Base-by-base conservation (phyloP, 2,888 invertebrate genomes). In the Noctua janthe region DNA sequence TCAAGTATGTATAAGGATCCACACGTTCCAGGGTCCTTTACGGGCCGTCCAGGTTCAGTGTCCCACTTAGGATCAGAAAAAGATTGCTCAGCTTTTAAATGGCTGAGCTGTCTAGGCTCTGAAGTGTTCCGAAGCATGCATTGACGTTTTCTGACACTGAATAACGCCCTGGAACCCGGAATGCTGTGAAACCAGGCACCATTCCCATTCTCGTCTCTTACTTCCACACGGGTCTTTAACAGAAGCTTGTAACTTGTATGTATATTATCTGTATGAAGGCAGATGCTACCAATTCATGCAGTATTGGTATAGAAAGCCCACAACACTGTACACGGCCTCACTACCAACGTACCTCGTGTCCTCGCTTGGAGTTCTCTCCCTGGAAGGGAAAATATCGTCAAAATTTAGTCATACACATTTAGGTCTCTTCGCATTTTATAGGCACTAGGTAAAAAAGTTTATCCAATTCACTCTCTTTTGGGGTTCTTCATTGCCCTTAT, bases 281-380 rank as follows among this genome's bases (percentile, higher is more conserved):
- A 66, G 54, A 80, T 88, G 88, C 88, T 71, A 88, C 80, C 84
- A 88, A 87, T 87, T 85, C 89, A 89, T 89, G 89, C 89, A 89
- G 85, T 84, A 85, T 89, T 83, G 88, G 80, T 89, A 64, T 79
- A 77, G 10, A 59, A 88, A 88, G 87, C 87, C 82, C 81, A 89
- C 87, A 84, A 88, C 80, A 84, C 78, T 89, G 79, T 82, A 84
- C 89, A 88, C 79, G 86, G 86, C 79, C 78, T 83, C 67, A 71
- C 87, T 89, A 88, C 85, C 71, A 81, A 89, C 89, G 82, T 89
- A 89, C 89, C 89, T 89, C 89, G 49, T 88, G 87, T 90, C 88
- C 90, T 87, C 89, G 87, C 71, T 89, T 89, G 84, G 89, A 89
- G 89, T 88, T 89, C 76, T 89, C 89, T 87, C 89, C 89, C 89